Conservation (phyloP, 2,888 invertebrate genomes). For the Lycia hirtaria region DNA sequence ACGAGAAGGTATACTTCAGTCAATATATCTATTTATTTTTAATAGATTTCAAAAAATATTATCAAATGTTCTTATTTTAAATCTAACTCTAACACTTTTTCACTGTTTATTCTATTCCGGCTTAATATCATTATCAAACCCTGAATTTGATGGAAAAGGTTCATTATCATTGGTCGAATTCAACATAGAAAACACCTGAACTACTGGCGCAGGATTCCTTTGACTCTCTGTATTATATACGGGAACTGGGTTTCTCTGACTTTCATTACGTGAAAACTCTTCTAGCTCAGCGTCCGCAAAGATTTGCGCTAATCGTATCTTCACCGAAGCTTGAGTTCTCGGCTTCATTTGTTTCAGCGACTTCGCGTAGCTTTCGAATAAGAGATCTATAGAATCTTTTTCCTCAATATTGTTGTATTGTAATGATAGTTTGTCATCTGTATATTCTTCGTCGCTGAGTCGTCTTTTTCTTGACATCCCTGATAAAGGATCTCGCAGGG, state of each 20-base stretch:
- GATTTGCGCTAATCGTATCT: conserved; percentile 27
- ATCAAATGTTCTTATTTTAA: no score
- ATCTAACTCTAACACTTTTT: not conserved
- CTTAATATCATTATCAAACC: not conserved
- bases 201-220: not conserved
- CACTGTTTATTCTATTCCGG: not conserved
- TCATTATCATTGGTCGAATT: not conserved
- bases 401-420: not conserved
- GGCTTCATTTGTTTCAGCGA: conserved; percentile 30
- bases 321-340: conserved; percentile 23
- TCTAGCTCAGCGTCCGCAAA: conserved; percentile 35
- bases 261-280: conserved; percentile 6
- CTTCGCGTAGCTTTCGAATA: conserved; percentile 35
- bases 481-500: not conserved
- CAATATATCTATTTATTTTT: no score
- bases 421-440: conserved; percentile 6
- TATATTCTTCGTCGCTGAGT: conserved; percentile 3
- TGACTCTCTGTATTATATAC: not conserved
- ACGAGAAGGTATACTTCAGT: no score
- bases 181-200: not conserved
- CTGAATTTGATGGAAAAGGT: not conserved
- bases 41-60: no score
- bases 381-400: conserved; percentile 21
- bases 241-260: not conserved
- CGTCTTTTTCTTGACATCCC: conserved; percentile 7